Percentiles rank a stretch among this genome's conserved stretches.
Conservation (phyloP, 1,140 invertebrate genomes). For the Eubasilissa regina region DNA sequence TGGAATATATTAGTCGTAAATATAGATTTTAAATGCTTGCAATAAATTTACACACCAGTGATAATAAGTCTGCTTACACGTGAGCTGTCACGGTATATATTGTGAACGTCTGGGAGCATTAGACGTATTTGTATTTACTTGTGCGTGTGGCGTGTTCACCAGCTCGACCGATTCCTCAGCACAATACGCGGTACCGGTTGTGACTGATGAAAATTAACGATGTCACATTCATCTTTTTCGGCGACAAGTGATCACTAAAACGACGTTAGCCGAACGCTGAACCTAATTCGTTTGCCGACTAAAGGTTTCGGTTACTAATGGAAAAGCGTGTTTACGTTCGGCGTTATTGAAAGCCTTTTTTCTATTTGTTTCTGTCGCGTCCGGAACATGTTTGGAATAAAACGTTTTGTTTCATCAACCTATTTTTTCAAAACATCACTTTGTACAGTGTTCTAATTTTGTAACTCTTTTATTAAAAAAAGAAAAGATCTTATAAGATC, state of each 20-base stretch:
- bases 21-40: too few species aligned
- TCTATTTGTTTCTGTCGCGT: constrained; percentile 21
- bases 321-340: constrained; percentile 35
- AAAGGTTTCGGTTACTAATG: constrained; percentile 39
- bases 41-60: too few species aligned
- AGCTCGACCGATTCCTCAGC: background rate
- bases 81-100: too few species aligned
- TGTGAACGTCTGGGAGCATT: too few species aligned
- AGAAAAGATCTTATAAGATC: too few species aligned
- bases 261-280: constrained; percentile 30
- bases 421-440: too few species aligned
- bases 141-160: constrained; percentile 1
- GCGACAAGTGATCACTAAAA: constrained; percentile 40
- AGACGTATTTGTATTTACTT: background rate
- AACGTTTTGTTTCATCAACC: background rate
- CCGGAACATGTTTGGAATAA: constrained; percentile 22
- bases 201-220: constrained; percentile 42
- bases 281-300: constrained; percentile 35
- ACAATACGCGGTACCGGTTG: constrained; percentile 17
- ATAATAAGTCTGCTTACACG: too few species aligned
- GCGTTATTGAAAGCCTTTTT: constrained; percentile 27
- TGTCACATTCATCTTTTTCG: constrained; percentile 36
- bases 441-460: too few species aligned
- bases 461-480: too few species aligned
- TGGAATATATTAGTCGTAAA: too few species aligned